Percentiles rank a stretch among this genome's conserved stretches.
These are phyloP conservation scores for Silurus meridionalis DNA, from an alignment of 2,113 vertebrate genomes.

Conservation along the genomic window DNA sequence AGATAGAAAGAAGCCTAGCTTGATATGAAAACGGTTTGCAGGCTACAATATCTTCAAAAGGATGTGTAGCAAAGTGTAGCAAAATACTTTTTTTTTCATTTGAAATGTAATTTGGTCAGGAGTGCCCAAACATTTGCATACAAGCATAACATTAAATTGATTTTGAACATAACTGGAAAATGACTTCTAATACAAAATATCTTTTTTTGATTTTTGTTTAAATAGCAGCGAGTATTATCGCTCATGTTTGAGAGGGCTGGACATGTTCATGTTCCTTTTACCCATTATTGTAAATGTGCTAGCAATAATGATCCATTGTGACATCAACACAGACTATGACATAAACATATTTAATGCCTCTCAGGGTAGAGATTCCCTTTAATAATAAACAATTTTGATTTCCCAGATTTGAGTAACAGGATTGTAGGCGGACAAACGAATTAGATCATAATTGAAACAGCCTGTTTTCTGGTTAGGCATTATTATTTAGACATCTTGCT, in stretches of 20 bases:
- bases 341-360: background rate
- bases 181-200: background rate
- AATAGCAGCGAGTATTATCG: background rate
- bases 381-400: background rate
- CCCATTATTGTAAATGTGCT: background rate
- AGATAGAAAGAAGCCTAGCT: background rate
- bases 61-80: background rate
- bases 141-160: background rate
- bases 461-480: background rate
- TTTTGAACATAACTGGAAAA: background rate
- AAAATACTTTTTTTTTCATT: background rate
- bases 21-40: background rate
- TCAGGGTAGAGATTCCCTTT: background rate
- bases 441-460: background rate
- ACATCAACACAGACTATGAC: background rate
- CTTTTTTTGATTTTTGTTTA: background rate
- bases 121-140: background rate
- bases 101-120: background rate
- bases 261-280: background rate
- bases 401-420: background rate
- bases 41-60: background rate
- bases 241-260: background rate
- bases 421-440: background rate
- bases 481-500: background rate
- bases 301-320: background rate